phyloP scores from a whole-genome alignment of 2,888 invertebrate species.

The Nycteola revayana region DNA sequence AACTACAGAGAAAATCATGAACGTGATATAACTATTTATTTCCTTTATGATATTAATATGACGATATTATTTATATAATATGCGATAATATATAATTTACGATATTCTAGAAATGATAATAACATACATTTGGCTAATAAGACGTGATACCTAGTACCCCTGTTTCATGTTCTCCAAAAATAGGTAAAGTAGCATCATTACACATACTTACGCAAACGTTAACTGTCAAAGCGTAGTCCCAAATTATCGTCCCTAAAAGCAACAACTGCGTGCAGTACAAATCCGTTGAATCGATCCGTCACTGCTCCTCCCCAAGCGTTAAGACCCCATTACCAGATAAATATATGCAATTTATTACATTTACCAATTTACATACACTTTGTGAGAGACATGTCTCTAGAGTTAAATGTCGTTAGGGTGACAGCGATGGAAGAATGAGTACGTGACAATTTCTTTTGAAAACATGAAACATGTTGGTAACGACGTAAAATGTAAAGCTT shows the following conservation, averaged over 20 bases:
- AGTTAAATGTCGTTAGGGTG: constrained; percentile 60
- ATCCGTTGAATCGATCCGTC: constrained; percentile 44
- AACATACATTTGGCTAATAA: too few relatives aligned
- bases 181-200: too few relatives aligned
- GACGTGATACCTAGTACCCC: too few relatives aligned
- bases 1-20: too few relatives aligned
- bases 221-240: constrained; percentile 4
- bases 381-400: constrained; percentile 59
- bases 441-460: constrained; percentile 24
- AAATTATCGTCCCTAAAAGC: constrained; percentile 34
- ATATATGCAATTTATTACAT: constrained; percentile 80
- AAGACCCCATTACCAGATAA: constrained; percentile 72
- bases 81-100: too few relatives aligned
- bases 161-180: too few relatives aligned
- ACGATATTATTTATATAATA: too few relatives aligned
- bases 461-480: background rate
- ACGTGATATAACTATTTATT: too few relatives aligned
- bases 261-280: constrained; percentile 31
- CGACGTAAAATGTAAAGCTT: constrained; percentile 14
- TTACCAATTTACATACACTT: constrained; percentile 80
- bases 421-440: constrained; percentile 36
- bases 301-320: constrained; percentile 57
- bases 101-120: too few relatives aligned
- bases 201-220: too few relatives aligned
- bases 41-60: too few relatives aligned